A percentile compares a stretch with the other conserved stretches of the same genome.
Evolutionary conservation across 2,888 invertebrate genomes (phyloP).

Genomic region (Boloria euphrosyne): DNA sequence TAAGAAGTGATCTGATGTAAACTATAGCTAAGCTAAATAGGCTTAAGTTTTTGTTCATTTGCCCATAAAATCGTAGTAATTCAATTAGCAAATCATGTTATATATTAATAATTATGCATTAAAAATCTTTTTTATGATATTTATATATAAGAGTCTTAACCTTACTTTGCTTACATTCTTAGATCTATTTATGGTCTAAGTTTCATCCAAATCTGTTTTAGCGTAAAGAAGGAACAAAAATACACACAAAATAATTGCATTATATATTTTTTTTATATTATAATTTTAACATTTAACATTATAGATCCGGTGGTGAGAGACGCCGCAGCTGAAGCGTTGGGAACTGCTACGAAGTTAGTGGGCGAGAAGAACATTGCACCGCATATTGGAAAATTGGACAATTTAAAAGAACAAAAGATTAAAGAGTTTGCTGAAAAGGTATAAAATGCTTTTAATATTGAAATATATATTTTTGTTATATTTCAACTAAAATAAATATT

Average conservation of each 20-base stretch:
- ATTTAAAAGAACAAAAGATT: conserved; percentile 95
- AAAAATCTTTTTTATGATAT: too few species aligned
- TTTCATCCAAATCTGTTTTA: too few species aligned
- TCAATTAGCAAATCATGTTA: conserved; percentile 3
- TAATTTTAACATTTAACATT: too few species aligned
- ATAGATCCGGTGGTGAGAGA: conserved; percentile 95
- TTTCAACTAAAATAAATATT: too few species aligned
- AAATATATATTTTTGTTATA: too few species aligned
- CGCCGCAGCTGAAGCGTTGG: conserved; percentile 95
- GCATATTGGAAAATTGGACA: conserved; percentile 94
- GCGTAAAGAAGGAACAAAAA: too few species aligned
- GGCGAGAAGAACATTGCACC: conserved; percentile 95
- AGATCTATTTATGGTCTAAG: too few species aligned
- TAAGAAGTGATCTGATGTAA: background rate
- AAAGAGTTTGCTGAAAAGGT: conserved; percentile 95
- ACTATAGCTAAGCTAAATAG: background rate
- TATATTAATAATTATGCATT: too few species aligned
- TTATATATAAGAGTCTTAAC: too few species aligned
- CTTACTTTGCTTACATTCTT: too few species aligned
- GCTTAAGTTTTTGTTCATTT: background rate
- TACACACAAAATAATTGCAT: too few species aligned
- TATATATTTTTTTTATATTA: too few species aligned
- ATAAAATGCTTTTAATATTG: conserved; percentile 5
- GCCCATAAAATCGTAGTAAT: background rate
- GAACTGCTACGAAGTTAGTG: conserved; percentile 95